Evolutionary conservation across 2,113 vertebrate genomes (phyloP), one percentile per base, ranked within the genome.

Genomic region (Struthidea cinerea): DNA sequence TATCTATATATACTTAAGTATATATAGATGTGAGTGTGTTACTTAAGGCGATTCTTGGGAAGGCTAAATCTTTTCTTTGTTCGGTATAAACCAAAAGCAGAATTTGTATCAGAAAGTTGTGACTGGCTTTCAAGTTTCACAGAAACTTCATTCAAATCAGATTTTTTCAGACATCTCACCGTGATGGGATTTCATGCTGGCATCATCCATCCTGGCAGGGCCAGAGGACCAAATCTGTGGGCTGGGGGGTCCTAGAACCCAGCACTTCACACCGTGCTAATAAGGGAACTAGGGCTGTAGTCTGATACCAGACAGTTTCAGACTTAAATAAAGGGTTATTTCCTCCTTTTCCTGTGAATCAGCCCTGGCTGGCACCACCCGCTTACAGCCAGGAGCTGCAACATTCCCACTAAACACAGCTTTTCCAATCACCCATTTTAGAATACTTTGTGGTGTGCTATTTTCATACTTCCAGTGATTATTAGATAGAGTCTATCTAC

Each of bases 141-240:
- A 57, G 52, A 69, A 73, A 22, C 17, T 21, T 53, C 1, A 47
- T 17, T 69, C 3, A 7, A 14, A 57, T n/a, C 20, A 19, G 49
- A 6, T 53, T 28, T 20, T 27, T 37, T 56, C 15, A 12, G 14
- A 14, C 27, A 16, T 56, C 23, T 79, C 0, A 0, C 26, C 9
- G 1, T 5, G 16, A 14, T 41, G 33, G 46, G 22, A 41, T 69
- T 76, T 84, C 16, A 26, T 3, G 3, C 19, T 64, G 42, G 22
- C 28, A 73, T 32, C 64, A 10, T 2, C 24, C 2, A 16, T 11
- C 27, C n/a, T 21, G 20, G 21, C 28, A 77, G 11, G 12, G 26
- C 6, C 37, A 74, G 30, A 80, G 32, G 5, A 41, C 3, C 3
- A 0, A 0, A 7, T 52, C 27, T 33, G 23, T 41, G 39, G 19